Evolutionary conservation across 1,140 invertebrate genomes (phyloP).

Genomic region (Acromyrmex charruanus): DNA sequence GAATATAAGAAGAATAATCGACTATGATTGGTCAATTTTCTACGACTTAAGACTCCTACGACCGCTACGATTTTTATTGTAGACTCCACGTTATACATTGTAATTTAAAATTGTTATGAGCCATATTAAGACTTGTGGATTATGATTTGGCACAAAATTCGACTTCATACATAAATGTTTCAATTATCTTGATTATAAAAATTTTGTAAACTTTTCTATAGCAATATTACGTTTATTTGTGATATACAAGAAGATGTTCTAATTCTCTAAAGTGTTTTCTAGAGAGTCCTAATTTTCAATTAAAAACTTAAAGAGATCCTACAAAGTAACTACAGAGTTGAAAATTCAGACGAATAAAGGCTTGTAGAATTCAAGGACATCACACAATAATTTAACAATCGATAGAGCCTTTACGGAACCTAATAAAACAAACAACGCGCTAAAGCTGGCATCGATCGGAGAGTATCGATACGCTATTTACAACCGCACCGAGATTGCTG

Average conservation of each 20-base stretch:
- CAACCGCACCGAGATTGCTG: conserved; percentile 48
- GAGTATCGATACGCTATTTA: conserved; percentile 55
- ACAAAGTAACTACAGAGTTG: background rate
- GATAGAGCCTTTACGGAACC: conserved; percentile 43
- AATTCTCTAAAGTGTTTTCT: background rate
- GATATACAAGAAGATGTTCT: background rate
- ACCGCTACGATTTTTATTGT: no score
- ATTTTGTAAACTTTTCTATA: background rate
- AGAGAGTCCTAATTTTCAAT: background rate
- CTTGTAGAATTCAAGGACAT: conserved; percentile 36
- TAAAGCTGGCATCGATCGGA: conserved; percentile 59
- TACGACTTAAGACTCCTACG: no score
- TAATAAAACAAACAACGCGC: conserved; percentile 59
- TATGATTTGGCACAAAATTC: background rate
- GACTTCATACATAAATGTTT: background rate
- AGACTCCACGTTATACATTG: background rate
- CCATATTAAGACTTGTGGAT: background rate
- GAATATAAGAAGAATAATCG: no score
- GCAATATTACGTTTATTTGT: background rate
- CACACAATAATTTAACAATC: conserved; percentile 53
- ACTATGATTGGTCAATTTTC: no score
- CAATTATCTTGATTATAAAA: background rate
- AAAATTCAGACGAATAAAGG: conserved; percentile 35
- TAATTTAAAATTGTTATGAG: background rate
- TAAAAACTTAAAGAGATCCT: background rate